Conservation (phyloP, 1,140 invertebrate genomes). For the Berghia stephanieae region DNA sequence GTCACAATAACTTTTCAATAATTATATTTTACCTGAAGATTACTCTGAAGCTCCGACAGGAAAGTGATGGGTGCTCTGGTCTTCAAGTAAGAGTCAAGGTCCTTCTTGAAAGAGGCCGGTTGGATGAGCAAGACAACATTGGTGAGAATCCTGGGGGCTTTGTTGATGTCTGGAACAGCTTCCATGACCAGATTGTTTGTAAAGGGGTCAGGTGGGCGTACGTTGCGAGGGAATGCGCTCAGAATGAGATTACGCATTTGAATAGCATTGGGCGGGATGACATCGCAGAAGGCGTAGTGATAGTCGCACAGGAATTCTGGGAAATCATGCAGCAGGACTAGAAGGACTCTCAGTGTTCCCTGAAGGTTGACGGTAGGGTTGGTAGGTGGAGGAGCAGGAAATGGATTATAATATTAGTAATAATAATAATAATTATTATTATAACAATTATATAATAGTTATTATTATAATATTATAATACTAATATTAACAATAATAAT, state of each 20-base stretch:
- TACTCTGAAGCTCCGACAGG: conserved; percentile 71
- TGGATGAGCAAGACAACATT: conserved; percentile 91
- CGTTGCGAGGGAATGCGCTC: conserved; percentile 96
- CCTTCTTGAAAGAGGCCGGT: conserved; percentile 88
- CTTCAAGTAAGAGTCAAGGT: conserved; percentile 96
- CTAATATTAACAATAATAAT: neutral
- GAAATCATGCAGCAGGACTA: conserved; percentile 97
- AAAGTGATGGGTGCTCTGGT: conserved; percentile 95
- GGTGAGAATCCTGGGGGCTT: conserved; percentile 86
- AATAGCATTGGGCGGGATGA: conserved; percentile 98
- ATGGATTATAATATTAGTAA: neutral
- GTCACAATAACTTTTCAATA: neutral
- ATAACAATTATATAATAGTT: neutral
- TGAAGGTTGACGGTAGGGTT: too few relatives aligned
- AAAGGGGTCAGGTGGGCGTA: conserved; percentile 97
- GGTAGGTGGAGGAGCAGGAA: too few relatives aligned
- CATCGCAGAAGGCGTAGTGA: conserved; percentile 99
- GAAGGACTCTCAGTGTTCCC: conserved; percentile 92
- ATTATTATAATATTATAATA: neutral
- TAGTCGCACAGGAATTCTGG: conserved; percentile 99
- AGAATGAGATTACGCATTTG: conserved; percentile 98
- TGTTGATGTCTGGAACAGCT: conserved; percentile 83
- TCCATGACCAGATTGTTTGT: conserved; percentile 91
- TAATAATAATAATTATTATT: neutral
- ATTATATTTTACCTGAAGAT: conserved; percentile 77